Conservation (phyloP, 2,113 vertebrate species). For the Meleagris gallopavo region DNA sequence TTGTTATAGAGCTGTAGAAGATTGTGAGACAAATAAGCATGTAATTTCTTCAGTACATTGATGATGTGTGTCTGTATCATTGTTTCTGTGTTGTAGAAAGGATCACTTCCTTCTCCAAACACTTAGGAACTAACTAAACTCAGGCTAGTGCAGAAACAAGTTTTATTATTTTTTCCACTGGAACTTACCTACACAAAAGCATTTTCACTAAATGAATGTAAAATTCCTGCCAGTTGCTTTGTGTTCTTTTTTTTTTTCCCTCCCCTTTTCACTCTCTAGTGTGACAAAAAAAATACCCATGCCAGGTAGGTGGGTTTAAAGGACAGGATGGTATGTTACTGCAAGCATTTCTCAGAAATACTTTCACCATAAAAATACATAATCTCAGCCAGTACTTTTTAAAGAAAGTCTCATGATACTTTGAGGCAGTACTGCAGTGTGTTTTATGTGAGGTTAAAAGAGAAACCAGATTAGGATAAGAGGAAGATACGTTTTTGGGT, state of each 20-base stretch:
- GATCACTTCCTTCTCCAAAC: background rate
- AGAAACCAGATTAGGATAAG: background rate
- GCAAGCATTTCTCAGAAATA: background rate
- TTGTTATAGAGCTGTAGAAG: background rate
- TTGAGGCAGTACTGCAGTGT: background rate
- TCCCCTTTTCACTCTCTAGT: background rate
- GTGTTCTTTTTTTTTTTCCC: background rate
- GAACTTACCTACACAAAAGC: background rate
- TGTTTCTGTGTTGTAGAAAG: background rate
- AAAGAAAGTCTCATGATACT: background rate
- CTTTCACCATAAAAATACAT: background rate
- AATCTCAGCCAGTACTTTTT: background rate
- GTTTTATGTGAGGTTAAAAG: background rate
- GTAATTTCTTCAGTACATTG: background rate
- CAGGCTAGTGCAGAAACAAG: accelerated
- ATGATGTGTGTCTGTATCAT: background rate
- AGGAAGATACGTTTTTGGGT: background rate
- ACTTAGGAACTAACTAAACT: background rate
- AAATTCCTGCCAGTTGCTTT: background rate
- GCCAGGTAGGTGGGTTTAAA: background rate
- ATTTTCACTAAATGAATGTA: background rate
- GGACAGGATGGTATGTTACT: background rate
- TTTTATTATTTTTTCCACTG: background rate
- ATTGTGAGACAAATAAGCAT: background rate
- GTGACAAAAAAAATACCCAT: background rate